Conservation (phyloP, 2,797 vertebrate species). For the Podarcis lilfordi region DNA sequence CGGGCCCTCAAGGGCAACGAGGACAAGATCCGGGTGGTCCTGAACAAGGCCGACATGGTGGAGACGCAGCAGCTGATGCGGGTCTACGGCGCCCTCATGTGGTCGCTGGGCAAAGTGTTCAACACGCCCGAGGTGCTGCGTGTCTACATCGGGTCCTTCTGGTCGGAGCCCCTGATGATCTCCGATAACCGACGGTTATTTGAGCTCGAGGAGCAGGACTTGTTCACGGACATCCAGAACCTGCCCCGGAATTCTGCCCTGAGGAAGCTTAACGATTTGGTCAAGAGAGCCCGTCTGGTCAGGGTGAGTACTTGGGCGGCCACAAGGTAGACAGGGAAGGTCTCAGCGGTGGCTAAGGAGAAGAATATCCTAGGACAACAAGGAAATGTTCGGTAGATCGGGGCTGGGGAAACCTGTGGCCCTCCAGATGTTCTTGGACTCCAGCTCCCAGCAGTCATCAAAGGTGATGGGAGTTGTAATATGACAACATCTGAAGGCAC, state of each 20-base stretch:
- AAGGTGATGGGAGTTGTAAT: no score
- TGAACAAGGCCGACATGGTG: conserved; percentile 97
- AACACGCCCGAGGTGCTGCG: conserved; percentile 92
- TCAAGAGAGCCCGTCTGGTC: conserved; percentile 91
- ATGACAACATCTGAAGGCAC: no score
- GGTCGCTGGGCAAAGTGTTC: conserved; percentile 94
- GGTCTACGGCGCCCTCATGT: conserved; percentile 95
- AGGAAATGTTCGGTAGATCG: background rate
- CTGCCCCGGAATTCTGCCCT: conserved; percentile 91
- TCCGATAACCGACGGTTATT: conserved; percentile 89
- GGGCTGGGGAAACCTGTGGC: no score
- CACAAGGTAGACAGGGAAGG: background rate
- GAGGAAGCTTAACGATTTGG: conserved; percentile 92
- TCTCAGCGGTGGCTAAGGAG: no score
- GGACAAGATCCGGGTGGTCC: conserved; percentile 94
- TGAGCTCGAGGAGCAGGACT: conserved; percentile 92
- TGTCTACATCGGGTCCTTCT: conserved; percentile 96
- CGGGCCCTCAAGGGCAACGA: conserved; percentile 90
- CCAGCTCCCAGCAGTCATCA: no score
- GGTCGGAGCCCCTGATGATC: conserved; percentile 91
- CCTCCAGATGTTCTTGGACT: no score
- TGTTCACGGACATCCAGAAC: conserved; percentile 92
- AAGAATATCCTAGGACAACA: background rate
- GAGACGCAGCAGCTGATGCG: conserved; percentile 95
- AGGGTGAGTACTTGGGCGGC: conserved; percentile 78